A percentile compares a stretch with the other conserved stretches of the same genome.
These are phyloP conservation scores for Labroides dimidiatus DNA, from an alignment of 2,797 vertebrate species.

Conservation along the genomic window DNA sequence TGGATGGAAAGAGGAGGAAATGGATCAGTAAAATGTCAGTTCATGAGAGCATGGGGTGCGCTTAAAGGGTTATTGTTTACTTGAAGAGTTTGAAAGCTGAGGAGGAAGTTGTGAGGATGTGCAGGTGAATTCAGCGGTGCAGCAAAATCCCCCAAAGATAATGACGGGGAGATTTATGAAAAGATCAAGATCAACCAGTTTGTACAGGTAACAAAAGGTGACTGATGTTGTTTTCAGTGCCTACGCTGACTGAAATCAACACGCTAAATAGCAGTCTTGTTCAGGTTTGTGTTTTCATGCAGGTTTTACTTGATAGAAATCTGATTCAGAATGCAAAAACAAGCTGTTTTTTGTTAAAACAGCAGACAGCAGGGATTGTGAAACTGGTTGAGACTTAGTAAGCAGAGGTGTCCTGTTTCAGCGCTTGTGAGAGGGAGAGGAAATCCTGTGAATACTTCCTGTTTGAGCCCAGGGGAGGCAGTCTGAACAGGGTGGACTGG, in stretches of 20 bases:
- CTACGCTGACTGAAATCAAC: background rate
- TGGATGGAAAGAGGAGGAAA: background rate
- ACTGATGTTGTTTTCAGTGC: background rate
- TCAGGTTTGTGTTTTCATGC: background rate
- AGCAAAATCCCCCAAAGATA: conserved; percentile 28
- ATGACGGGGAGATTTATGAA: background rate
- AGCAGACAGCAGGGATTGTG: conserved; percentile 48
- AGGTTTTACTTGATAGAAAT: conserved; percentile 7
- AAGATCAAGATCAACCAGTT: background rate
- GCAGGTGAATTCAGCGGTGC: conserved; percentile 13
- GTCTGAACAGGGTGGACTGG: conserved; percentile 82
- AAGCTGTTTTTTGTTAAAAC: conserved; percentile 33
- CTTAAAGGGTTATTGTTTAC: conserved; percentile 33
- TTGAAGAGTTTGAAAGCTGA: conserved; percentile 20
- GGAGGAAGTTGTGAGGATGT: conserved; percentile 52
- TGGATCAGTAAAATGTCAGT: background rate
- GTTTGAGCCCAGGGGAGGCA: conserved; percentile 83
- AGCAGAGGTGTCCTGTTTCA: conserved; percentile 84
- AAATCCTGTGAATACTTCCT: conserved; percentile 87
- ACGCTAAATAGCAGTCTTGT: background rate
- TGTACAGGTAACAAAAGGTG: background rate
- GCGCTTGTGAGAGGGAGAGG: conserved; percentile 75
- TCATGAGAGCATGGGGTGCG: conserved; percentile 6
- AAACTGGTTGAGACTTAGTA: conserved; percentile 59
- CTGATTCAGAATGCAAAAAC: background rate